phyloP scores from a whole-genome alignment of 1,140 invertebrate genomes.

The Lepidurus couesii region DNA sequence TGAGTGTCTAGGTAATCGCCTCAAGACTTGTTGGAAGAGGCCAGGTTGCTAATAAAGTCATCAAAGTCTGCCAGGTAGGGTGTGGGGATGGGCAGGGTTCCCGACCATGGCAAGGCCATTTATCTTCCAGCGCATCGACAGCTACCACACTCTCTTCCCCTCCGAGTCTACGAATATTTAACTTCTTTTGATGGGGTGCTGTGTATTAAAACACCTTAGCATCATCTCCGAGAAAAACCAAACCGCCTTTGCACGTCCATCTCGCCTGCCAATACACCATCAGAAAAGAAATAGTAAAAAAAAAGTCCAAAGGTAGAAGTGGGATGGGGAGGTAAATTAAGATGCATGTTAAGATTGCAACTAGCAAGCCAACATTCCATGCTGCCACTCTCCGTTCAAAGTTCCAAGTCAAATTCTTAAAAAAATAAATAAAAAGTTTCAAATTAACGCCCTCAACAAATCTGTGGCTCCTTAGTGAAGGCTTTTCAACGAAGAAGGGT shows the following conservation, averaged over 20 bases:
- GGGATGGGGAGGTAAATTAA: not conserved
- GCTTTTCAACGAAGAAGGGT: not conserved
- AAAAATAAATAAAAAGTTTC: too few relatives aligned
- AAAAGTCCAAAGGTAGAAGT: not conserved
- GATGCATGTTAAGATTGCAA: not conserved
- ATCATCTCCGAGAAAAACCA: not conserved
- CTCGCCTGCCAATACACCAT: not conserved
- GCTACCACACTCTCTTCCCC: not conserved
- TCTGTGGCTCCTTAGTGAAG: too few relatives aligned
- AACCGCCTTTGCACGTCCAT: not conserved
- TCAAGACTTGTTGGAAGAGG: conserved; percentile 9
- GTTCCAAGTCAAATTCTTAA: not conserved
- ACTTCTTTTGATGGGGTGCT: not conserved
- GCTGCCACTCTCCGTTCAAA: conserved; percentile 2
- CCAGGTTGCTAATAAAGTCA: conserved; percentile 19
- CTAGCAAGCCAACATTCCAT: not conserved
- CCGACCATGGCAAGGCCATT: not conserved
- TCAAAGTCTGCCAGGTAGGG: conserved; percentile 20
- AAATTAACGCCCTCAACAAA: too few relatives aligned
- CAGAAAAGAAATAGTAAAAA: not conserved
- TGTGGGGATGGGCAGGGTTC: conserved; percentile 6
- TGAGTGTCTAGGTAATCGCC: conserved; percentile 18
- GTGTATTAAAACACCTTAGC: not conserved
- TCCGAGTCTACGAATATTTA: not conserved
- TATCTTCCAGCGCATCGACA: conserved; percentile 21